These are phyloP conservation scores for Pseudorectes ferrugineus DNA, from an alignment of 2,113 vertebrate genomes.

Conservation along the genomic window DNA sequence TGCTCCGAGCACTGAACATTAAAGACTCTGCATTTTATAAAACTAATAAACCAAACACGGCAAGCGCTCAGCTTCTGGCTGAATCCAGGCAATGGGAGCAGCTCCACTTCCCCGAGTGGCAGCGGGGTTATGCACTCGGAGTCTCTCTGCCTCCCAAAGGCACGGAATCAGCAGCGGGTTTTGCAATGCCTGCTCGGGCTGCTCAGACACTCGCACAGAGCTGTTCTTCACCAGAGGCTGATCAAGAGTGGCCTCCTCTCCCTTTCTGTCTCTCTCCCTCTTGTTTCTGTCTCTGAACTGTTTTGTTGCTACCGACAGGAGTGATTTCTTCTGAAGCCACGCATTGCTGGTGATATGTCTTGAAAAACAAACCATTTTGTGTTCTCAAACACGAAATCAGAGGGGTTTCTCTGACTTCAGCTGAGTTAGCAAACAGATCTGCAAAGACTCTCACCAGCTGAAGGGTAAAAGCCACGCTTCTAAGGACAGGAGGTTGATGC, in stretches of 20 bases:
- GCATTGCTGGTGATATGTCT: rapidly evolving
- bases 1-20: constrained; percentile 63
- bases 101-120: neutral
- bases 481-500: neutral
- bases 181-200: neutral
- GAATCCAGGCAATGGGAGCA: constrained; percentile 29
- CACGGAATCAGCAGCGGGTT: neutral
- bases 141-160: neutral
- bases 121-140: neutral
- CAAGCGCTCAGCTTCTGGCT: constrained; percentile 22
- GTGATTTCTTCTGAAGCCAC: neutral
- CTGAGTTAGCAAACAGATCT: neutral
- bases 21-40: constrained; percentile 69
- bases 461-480: neutral
- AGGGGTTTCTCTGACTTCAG: neutral
- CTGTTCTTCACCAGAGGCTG: neutral
- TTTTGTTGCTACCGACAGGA: neutral
- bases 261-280: neutral
- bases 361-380: neutral
- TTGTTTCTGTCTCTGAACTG: neutral
- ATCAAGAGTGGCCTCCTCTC: neutral
- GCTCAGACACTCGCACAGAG: neutral
- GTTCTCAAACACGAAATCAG: neutral
- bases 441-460: neutral
- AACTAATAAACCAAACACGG: constrained; percentile 68